These are phyloP conservation scores for Myotis pilosus DNA, from an alignment of 2,797 vertebrate species.

Conservation along the genomic window DNA sequence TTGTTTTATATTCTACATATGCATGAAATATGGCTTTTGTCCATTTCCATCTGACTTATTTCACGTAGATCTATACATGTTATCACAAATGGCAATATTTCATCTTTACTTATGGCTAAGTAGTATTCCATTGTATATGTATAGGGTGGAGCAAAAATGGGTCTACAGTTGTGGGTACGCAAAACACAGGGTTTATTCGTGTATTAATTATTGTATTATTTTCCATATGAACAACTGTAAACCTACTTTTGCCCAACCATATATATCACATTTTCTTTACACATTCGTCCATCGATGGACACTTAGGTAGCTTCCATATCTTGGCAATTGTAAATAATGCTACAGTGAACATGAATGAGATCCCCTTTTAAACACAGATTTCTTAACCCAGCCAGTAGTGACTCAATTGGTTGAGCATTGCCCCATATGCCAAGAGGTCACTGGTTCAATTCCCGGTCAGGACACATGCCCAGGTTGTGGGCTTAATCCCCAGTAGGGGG, in stretches of 20 bases:
- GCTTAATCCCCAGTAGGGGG: too few species aligned
- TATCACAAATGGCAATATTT: not conserved
- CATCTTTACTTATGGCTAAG: not conserved
- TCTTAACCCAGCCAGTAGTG: too few species aligned
- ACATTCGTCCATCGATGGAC: not conserved
- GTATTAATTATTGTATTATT: not conserved
- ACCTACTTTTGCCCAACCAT: not conserved
- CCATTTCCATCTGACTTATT: not conserved
- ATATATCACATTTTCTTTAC: not conserved
- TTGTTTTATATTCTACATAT: not conserved
- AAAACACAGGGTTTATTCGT: not conserved
- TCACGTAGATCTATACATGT: not conserved
- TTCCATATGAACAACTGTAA: not conserved
- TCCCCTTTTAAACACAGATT: not conserved
- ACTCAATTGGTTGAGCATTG: too few species aligned
- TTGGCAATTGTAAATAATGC: not conserved
- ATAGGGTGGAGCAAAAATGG: not conserved
- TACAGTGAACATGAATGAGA: not conserved
- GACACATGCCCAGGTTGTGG: too few species aligned
- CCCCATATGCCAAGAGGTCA: too few species aligned
- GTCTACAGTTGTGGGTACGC: not conserved
- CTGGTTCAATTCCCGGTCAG: too few species aligned
- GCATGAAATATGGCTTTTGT: not conserved
- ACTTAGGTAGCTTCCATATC: not conserved
- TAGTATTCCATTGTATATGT: not conserved